phyloP scores from a whole-genome alignment of 2,797 vertebrate species.

The Gobio occitaniae region DNA sequence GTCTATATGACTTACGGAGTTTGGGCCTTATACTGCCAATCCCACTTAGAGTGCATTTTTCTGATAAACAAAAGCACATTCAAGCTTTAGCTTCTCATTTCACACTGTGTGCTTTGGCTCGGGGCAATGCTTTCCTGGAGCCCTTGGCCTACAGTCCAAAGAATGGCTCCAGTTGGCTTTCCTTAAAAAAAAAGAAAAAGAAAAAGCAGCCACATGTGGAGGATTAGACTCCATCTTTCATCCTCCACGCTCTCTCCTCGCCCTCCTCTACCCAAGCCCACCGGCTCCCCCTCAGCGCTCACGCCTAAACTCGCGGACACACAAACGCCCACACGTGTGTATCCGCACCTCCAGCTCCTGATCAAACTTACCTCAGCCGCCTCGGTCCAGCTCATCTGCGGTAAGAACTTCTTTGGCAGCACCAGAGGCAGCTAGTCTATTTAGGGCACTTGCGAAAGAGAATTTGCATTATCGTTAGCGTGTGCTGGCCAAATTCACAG shows the following conservation, averaged over 20 bases:
- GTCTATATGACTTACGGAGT: slow-evolving; percentile 87
- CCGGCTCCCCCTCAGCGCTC: slow-evolving; percentile 63
- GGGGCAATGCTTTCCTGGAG: slow-evolving; percentile 81
- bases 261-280: slow-evolving; percentile 75
- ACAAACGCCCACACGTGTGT: slow-evolving; percentile 23
- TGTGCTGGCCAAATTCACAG: slow-evolving; percentile 42
- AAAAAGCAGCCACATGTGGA: slow-evolving; percentile 80
- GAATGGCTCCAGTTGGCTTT: slow-evolving; percentile 85
- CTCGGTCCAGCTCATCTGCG: slow-evolving; percentile 42
- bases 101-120: slow-evolving; percentile 89
- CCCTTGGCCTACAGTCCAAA: slow-evolving; percentile 84
- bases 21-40: slow-evolving; percentile 82
- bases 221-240: slow-evolving; percentile 85
- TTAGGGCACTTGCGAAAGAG: slow-evolving; percentile 41
- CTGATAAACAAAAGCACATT: slow-evolving; percentile 91
- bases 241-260: slow-evolving; percentile 79
- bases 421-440: slow-evolving; percentile 31
- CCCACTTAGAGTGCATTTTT: slow-evolving; percentile 88
- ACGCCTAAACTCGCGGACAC: slow-evolving; percentile 60
- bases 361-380: slow-evolving; percentile 51
- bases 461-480: slow-evolving; percentile 43
- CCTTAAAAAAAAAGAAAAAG: slow-evolving; percentile 69
- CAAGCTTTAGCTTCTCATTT: slow-evolving; percentile 87
- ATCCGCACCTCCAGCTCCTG: slow-evolving; percentile 46
- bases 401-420: slow-evolving; percentile 47